A percentile compares a stretch with the other conserved stretches of the same genome.
Evolutionary conservation across 1,140 invertebrate genomes (phyloP).

Genomic region (Acromyrmex heyeri): DNA sequence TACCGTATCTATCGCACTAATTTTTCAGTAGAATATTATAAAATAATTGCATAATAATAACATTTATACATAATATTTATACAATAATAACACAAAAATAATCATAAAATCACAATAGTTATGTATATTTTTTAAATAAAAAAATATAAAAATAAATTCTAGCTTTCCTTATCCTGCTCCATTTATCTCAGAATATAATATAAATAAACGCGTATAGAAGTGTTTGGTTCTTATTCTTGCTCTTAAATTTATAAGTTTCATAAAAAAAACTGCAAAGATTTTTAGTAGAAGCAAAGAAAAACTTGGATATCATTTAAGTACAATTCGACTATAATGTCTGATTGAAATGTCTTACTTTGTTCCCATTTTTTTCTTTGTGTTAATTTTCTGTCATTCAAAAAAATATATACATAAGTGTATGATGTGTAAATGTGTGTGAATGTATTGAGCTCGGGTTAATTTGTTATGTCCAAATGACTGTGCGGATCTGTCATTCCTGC

Average conservation of each 20-base stretch:
- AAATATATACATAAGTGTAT: background rate
- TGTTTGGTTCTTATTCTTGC: background rate
- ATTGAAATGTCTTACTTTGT: background rate
- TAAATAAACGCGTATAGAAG: background rate
- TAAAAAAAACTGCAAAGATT: no score
- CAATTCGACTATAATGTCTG: no score
- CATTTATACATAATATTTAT: background rate
- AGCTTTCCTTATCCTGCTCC: background rate
- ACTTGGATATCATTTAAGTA: no score
- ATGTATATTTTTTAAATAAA: background rate
- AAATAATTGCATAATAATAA: no score
- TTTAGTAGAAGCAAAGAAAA: no score
- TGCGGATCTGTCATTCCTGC: constrained; percentile 1
- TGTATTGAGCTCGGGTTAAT: background rate
- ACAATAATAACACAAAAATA: background rate
- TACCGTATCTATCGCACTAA: no score
- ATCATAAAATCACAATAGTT: background rate
- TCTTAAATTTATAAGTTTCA: no score
- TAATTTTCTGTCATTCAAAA: background rate
- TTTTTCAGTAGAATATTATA: no score
- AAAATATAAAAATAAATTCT: background rate
- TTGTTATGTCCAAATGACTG: background rate
- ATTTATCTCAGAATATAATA: background rate
- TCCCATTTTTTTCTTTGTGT: background rate
- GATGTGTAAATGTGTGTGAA: background rate